Percentiles rank a stretch among this genome's conserved stretches.
Conservation (phyloP, 2,113 vertebrate species). For the Candoia aspera region DNA sequence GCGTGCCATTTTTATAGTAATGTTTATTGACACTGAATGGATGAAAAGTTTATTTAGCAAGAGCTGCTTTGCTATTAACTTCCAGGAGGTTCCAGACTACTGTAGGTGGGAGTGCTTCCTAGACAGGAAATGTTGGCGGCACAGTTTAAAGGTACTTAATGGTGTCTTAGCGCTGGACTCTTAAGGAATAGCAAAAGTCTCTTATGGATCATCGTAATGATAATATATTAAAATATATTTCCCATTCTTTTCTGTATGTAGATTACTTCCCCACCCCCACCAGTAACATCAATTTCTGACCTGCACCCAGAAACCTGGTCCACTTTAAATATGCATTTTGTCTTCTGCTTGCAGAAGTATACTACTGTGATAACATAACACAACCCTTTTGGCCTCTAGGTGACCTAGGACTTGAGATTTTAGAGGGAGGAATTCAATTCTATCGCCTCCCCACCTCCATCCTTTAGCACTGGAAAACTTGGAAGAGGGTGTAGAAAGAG, state of each 20-base stretch:
- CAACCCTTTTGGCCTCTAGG: too few species aligned
- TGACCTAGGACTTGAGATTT: too few species aligned
- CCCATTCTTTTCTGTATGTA: not conserved
- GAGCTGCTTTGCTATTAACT: conserved; percentile 81
- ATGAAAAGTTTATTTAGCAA: conserved; percentile 82
- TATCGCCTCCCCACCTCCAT: too few species aligned
- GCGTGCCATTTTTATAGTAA: conserved; percentile 85
- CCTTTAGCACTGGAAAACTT: too few species aligned
- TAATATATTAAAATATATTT: not conserved
- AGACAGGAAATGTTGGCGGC: conserved; percentile 69
- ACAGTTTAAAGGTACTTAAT: conserved; percentile 56
- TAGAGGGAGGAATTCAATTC: too few species aligned
- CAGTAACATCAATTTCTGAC: conserved; percentile 16
- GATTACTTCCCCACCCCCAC: conserved; percentile 15
- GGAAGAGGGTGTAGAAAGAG: too few species aligned
- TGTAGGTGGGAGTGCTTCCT: conserved; percentile 68
- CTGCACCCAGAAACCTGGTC: conserved; percentile 37
- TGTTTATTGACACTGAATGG: conserved; percentile 83
- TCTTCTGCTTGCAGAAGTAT: not conserved
- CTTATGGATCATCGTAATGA: conserved; percentile 37
- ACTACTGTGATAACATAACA: not conserved
- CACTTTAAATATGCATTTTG: conserved; percentile 3
- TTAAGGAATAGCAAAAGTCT: conserved; percentile 56
- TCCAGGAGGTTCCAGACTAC: conserved; percentile 79
- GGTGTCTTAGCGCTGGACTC: conserved; percentile 63